Evolutionary conservation across 2,797 vertebrate genomes (phyloP).

Genomic region (Parambassis ranga): DNA sequence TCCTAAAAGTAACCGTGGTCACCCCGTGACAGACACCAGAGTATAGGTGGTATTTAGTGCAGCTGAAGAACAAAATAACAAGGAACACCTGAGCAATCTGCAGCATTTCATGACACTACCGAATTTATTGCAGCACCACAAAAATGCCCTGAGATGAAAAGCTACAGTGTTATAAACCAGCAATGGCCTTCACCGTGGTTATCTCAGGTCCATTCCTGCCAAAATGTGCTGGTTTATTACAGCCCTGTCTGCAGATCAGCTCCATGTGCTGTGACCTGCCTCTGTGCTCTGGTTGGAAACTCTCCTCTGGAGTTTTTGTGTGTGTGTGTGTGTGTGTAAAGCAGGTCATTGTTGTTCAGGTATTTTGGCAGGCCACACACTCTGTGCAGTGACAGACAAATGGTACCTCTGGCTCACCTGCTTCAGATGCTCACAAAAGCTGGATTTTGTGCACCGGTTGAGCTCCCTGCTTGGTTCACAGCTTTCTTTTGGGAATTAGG

Average conservation of each 20-base stretch:
- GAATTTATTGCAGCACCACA: too few relatives aligned
- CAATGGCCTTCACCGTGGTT: not conserved
- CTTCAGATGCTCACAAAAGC: slow-evolving; percentile 43
- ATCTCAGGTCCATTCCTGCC: not conserved
- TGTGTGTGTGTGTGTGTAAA: slow-evolving; percentile 40
- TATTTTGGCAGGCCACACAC: slow-evolving; percentile 49
- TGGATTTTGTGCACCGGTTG: slow-evolving; percentile 27
- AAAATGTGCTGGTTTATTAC: not conserved
- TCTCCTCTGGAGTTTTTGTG: not conserved
- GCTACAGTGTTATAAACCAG: not conserved
- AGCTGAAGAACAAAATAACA: too few relatives aligned
- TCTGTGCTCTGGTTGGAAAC: not conserved
- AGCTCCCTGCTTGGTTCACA: slow-evolving; percentile 44
- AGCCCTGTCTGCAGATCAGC: not conserved
- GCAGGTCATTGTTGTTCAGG: slow-evolving; percentile 43
- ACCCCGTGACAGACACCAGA: too few relatives aligned
- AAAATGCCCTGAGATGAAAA: too few relatives aligned
- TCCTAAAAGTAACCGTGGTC: too few relatives aligned
- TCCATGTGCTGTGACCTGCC: not conserved
- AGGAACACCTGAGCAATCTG: not conserved
- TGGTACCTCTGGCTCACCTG: slow-evolving; percentile 47
- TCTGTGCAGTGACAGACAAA: slow-evolving; percentile 38
- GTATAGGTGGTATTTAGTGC: too few relatives aligned
- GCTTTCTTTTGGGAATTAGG: slow-evolving; percentile 8
- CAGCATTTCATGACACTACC: not conserved